phyloP scores from a whole-genome alignment of 2,797 vertebrate genomes.

The Falco columbarius region DNA sequence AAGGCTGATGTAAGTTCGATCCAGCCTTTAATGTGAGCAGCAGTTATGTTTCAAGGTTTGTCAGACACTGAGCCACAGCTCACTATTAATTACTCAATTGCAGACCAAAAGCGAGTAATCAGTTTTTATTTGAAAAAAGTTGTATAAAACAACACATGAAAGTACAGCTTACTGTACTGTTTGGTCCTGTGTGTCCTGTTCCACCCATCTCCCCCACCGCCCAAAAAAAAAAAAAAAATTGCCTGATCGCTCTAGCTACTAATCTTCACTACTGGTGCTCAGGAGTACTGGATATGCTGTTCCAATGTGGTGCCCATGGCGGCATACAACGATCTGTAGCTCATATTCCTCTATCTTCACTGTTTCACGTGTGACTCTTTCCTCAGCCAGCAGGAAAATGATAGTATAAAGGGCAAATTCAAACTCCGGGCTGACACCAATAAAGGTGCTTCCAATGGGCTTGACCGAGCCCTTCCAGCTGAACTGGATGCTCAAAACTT shows the following conservation, averaged over 20 bases:
- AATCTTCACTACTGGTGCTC: slow-evolving; percentile 72
- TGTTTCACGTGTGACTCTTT: slow-evolving; percentile 74
- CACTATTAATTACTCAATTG: not conserved
- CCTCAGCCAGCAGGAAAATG: slow-evolving; percentile 81
- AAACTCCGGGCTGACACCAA: slow-evolving; percentile 87
- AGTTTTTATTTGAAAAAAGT: not conserved
- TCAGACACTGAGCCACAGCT: not conserved
- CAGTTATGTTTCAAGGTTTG: not conserved
- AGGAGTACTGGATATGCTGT: slow-evolving; percentile 86
- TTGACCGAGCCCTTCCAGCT: slow-evolving; percentile 84
- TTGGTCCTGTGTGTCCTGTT: not conserved
- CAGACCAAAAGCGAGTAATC: not conserved
- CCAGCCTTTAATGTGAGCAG: not conserved
- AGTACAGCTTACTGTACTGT: not conserved
- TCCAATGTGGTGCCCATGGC: slow-evolving; percentile 80
- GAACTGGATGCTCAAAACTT: slow-evolving; percentile 88
- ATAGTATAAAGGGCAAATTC: slow-evolving; percentile 87
- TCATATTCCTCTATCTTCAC: slow-evolving; percentile 84
- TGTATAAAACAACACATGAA: not conserved
- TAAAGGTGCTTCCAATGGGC: slow-evolving; percentile 81
- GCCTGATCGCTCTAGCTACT: not conserved
- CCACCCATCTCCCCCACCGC: no score
- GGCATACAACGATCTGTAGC: slow-evolving; percentile 80
- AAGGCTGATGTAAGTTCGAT: not conserved
- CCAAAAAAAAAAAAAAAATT: not conserved